Percentiles rank a stretch among this genome's conserved stretches.
Evolutionary conservation across 1,140 invertebrate genomes (phyloP).

Genomic region (Chelonus insularis): DNA sequence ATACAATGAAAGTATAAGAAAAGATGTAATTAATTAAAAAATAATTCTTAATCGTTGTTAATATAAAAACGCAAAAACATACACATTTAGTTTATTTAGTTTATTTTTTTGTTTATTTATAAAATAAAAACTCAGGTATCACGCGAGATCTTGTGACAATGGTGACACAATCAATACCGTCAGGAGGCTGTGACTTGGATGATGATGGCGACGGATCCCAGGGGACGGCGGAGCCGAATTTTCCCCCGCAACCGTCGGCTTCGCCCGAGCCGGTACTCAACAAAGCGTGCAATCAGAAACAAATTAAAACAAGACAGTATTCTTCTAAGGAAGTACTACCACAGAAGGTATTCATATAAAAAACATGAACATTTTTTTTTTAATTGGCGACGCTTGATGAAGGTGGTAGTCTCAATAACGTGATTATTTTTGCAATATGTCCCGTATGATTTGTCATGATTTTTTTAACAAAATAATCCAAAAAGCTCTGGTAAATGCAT

Average conservation of each 20-base stretch:
- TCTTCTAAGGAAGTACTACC: slow-evolving; percentile 53
- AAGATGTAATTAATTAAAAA: neutral
- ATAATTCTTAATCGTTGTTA: neutral
- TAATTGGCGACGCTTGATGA: neutral
- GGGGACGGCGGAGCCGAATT: slow-evolving; percentile 51
- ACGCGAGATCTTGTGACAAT: slow-evolving; percentile 59
- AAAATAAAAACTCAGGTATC: slow-evolving; percentile 57
- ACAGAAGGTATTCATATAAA: slow-evolving; percentile 51
- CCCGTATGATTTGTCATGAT: too few relatives aligned
- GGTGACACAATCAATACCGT: slow-evolving; percentile 51
- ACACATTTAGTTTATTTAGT: slow-evolving; percentile 28
- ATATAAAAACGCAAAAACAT: slow-evolving; percentile 1
- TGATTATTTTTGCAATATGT: neutral
- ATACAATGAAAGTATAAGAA: too few relatives aligned
- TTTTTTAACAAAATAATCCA: too few relatives aligned
- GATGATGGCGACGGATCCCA: slow-evolving; percentile 56
- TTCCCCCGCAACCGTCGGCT: slow-evolving; percentile 50
- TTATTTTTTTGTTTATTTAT: slow-evolving; percentile 35
- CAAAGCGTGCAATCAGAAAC: slow-evolving; percentile 51
- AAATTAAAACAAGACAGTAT: slow-evolving; percentile 54
- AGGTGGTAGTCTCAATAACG: slow-evolving; percentile 7
- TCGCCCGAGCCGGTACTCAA: slow-evolving; percentile 53
- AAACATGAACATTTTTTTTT: neutral
- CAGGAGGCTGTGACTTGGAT: slow-evolving; percentile 54
- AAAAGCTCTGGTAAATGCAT: slow-evolving; percentile 42